Evolutionary conservation across 2,888 invertebrate species (phyloP).

Genomic region (Cataglyphis rosenhaueri): DNA sequence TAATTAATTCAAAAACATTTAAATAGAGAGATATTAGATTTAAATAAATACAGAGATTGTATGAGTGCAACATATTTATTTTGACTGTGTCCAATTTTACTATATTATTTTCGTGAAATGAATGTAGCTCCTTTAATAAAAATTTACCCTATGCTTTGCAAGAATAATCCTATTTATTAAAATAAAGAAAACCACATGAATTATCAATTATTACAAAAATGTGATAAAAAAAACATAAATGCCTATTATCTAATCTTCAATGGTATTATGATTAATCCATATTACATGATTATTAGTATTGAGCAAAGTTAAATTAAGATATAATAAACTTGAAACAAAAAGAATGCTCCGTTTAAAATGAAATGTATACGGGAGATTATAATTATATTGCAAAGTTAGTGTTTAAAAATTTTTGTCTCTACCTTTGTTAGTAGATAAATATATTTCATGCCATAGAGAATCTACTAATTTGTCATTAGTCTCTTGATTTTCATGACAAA

Average conservation of each 20-base stretch:
- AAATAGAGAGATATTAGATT: no score
- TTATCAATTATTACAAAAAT: no score
- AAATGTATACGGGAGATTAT: neutral
- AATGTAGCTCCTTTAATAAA: neutral
- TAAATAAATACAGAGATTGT: no score
- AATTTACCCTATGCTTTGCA: neutral
- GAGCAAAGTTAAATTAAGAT: neutral
- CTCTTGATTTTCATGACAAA: constrained; percentile 65
- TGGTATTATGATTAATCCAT: neutral
- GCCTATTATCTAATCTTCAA: neutral
- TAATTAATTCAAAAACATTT: no score
- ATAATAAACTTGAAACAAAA: neutral
- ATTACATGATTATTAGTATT: neutral
- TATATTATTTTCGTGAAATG: neutral
- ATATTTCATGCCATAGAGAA: constrained; percentile 73
- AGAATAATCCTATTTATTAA: neutral
- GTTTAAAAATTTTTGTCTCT: constrained; percentile 21
- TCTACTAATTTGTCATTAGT: constrained; percentile 57
- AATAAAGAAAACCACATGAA: neutral
- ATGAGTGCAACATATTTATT: neutral
- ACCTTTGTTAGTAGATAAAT: constrained; percentile 55
- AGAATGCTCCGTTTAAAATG: neutral
- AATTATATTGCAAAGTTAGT: neutral
- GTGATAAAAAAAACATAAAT: neutral
- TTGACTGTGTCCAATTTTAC: neutral